Percentiles rank a stretch among this genome's conserved stretches.
Evolutionary conservation across 2,797 vertebrate species (phyloP).

Genomic region (Cirrhinus molitorella): DNA sequence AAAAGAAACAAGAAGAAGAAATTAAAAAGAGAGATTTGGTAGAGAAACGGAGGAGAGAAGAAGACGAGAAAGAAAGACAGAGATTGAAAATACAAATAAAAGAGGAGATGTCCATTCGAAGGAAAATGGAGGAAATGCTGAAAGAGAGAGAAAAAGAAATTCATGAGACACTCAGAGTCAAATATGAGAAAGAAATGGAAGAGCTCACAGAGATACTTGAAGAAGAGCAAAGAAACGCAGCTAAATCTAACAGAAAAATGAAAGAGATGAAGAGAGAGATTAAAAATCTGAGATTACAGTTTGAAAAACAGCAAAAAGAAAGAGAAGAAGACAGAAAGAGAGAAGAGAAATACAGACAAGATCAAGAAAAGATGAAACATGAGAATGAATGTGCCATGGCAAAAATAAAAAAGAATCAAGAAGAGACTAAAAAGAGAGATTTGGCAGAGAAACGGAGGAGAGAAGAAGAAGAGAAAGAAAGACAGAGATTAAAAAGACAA

Average conservation of each 20-base stretch:
- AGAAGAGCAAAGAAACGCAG: neutral
- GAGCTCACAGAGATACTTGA: fast-evolving
- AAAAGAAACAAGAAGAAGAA: neutral
- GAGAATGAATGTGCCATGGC: no score
- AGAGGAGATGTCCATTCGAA: conserved; percentile 6
- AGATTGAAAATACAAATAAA: neutral
- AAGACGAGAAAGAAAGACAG: neutral
- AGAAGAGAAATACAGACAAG: no score
- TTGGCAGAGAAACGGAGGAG: neutral
- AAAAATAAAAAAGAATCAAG: neutral
- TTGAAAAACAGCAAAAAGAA: no score
- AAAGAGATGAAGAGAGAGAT: neutral
- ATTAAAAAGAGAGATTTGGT: neutral
- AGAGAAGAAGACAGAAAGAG: no score
- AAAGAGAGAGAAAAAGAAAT: neutral
- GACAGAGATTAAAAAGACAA: neutral
- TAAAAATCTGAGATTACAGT: no score
- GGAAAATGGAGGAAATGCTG: neutral
- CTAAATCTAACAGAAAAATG: neutral
- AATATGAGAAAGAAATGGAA: neutral
- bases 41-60: neutral
- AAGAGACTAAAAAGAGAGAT: neutral
- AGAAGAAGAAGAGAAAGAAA: neutral
- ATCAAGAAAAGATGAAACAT: no score
- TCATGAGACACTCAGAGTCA: neutral